These are phyloP conservation scores for Spizaetus ornatus DNA, from an alignment of 2,113 vertebrate genomes.

Conservation along the genomic window DNA sequence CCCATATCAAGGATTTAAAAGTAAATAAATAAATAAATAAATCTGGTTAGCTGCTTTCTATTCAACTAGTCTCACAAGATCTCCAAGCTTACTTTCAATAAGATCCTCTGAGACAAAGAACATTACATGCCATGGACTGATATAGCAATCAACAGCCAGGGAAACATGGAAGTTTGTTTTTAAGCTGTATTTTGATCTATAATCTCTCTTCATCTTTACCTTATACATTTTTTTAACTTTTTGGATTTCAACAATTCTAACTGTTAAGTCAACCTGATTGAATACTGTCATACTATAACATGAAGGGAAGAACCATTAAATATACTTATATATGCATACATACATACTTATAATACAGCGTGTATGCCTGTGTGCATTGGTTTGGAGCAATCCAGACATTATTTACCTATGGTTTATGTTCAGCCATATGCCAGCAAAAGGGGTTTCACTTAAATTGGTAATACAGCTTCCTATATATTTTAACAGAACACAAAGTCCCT, in stretches of 20 bases:
- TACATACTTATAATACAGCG: background rate
- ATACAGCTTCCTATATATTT: background rate
- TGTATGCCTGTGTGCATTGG: background rate
- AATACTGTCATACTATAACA: background rate
- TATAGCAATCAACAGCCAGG: background rate
- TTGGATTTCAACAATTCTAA: background rate
- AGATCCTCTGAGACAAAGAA: background rate
- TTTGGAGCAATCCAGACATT: background rate
- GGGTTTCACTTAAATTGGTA: background rate
- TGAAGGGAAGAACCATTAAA: background rate
- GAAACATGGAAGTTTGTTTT: background rate
- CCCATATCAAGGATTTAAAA: background rate
- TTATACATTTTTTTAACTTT: background rate
- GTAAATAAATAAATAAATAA: background rate
- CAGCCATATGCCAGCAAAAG: background rate
- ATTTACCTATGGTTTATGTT: background rate
- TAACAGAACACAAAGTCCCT: background rate
- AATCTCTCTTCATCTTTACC: background rate
- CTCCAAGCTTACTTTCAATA: background rate
- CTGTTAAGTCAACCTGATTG: background rate
- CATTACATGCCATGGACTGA: background rate
- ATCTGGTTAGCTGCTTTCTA: background rate
- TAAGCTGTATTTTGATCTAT: background rate
- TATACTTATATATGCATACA: background rate
- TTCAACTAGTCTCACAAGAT: background rate